Evolutionary conservation across 2,888 invertebrate species (phyloP).

Genomic region (Papilio demoleus): DNA sequence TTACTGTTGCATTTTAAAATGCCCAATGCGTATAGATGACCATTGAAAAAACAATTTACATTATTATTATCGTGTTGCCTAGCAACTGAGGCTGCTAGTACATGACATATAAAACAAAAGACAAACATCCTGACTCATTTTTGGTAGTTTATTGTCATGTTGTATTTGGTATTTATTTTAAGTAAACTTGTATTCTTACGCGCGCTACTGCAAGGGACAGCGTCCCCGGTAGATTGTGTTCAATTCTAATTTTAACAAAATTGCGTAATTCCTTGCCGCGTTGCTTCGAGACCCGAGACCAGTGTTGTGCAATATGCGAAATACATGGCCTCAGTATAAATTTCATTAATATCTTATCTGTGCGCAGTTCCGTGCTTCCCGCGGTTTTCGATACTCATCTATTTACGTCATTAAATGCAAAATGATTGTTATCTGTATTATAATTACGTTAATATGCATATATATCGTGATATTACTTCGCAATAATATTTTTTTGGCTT

Average conservation of each 20-base stretch:
- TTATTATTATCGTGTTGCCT: not conserved
- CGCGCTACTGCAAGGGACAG: constrained; percentile 39
- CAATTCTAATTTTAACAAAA: constrained; percentile 66
- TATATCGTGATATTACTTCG: constrained; percentile 17
- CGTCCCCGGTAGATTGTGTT: constrained; percentile 54
- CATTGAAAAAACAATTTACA: not conserved
- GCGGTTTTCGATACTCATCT: constrained; percentile 24
- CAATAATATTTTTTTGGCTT: not conserved
- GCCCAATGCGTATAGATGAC: constrained; percentile 19
- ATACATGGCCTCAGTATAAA: constrained; percentile 39
- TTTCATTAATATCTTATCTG: constrained; percentile 36
- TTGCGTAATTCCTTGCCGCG: constrained; percentile 56
- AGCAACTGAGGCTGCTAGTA: too few species aligned
- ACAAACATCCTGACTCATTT: too few species aligned
- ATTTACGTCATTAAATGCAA: constrained; percentile 28
- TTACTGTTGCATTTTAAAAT: constrained; percentile 28
- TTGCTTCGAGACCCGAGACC: constrained; percentile 38
- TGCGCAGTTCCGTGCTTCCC: constrained; percentile 37
- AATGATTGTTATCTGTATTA: constrained; percentile 24
- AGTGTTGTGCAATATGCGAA: constrained; percentile 62
- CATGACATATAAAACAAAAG: too few species aligned
- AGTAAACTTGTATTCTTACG: not conserved
- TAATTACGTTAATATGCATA: constrained; percentile 20
- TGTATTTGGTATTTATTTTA: not conserved
- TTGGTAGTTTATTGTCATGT: too few species aligned